Conservation (phyloP, 2,888 invertebrate genomes). For the Linyphia triangularis region DNA sequence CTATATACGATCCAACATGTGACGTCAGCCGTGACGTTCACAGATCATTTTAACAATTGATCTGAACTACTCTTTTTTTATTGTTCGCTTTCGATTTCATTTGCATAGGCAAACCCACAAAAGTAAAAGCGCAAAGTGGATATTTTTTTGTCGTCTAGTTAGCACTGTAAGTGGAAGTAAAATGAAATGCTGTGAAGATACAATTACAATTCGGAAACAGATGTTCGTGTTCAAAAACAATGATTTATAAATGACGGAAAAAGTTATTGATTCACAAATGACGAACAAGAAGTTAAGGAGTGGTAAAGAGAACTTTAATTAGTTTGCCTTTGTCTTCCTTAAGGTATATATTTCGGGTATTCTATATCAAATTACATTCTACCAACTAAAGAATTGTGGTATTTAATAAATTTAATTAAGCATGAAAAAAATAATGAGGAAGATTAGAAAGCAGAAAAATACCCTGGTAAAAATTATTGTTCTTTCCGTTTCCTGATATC, state of each 20-base stretch:
- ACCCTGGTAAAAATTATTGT: too few relatives aligned
- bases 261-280: background rate
- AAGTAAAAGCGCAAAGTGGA: background rate
- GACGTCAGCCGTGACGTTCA: conserved; percentile 67
- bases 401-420: background rate
- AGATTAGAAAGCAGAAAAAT: background rate
- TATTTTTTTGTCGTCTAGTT: background rate
- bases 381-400: background rate
- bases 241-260: conserved; percentile 31
- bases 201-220: background rate
- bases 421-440: background rate
- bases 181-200: background rate
- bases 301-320: too few relatives aligned
- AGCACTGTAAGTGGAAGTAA: background rate
- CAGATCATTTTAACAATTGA: background rate
- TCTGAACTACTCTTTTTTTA: background rate
- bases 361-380: background rate
- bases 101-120: too few relatives aligned
- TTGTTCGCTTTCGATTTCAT: background rate
- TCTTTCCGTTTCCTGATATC: too few relatives aligned
- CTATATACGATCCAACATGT: conserved; percentile 60
- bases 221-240: conserved; percentile 36
- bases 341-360: too few relatives aligned
- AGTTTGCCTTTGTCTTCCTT: too few relatives aligned
- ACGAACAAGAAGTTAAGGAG: background rate